Evolutionary conservation across 2,888 invertebrate species (phyloP).

Genomic region (Vanessa cardui): DNA sequence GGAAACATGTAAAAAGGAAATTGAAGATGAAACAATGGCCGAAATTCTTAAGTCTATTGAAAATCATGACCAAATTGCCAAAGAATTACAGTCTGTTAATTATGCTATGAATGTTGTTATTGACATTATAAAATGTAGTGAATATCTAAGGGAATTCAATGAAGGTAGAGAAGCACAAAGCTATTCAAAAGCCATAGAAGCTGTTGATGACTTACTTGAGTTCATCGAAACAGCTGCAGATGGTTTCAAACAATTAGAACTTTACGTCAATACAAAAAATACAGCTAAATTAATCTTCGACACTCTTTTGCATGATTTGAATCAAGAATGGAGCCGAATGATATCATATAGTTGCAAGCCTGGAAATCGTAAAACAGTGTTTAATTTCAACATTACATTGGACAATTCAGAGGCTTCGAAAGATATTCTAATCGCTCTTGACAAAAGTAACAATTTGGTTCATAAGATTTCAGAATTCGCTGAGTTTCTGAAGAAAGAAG

Average conservation of each 20-base stretch:
- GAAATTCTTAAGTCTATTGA: conserved; percentile 84
- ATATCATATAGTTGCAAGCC: conserved; percentile 65
- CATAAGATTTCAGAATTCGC: conserved; percentile 82
- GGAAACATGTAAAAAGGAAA: conserved; percentile 77
- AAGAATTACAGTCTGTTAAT: conserved; percentile 80
- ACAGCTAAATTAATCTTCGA: conserved; percentile 72
- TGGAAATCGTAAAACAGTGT: conserved; percentile 54
- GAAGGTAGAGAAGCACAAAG: conserved; percentile 61
- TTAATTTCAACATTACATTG: conserved; percentile 64
- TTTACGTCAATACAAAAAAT: conserved; percentile 74
- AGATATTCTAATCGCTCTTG: conserved; percentile 69
- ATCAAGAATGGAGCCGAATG: conserved; percentile 75
- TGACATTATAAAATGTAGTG: conserved; percentile 64
- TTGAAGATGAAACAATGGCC: conserved; percentile 84
- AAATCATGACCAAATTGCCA: conserved; percentile 82
- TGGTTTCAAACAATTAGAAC: conserved; percentile 77
- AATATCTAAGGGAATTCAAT: conserved; percentile 64
- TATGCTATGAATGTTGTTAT: conserved; percentile 78
- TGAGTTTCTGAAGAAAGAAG: conserved; percentile 80
- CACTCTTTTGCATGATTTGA: conserved; percentile 72
- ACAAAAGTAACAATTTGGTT: conserved; percentile 65
- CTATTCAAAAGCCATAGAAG: conserved; percentile 73
- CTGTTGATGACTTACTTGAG: conserved; percentile 72
- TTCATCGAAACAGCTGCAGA: conserved; percentile 71
- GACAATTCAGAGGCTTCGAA: conserved; percentile 52